Base-by-base conservation (phyloP, 2,113 vertebrate genomes). In the Takifugu flavidus region DNA sequence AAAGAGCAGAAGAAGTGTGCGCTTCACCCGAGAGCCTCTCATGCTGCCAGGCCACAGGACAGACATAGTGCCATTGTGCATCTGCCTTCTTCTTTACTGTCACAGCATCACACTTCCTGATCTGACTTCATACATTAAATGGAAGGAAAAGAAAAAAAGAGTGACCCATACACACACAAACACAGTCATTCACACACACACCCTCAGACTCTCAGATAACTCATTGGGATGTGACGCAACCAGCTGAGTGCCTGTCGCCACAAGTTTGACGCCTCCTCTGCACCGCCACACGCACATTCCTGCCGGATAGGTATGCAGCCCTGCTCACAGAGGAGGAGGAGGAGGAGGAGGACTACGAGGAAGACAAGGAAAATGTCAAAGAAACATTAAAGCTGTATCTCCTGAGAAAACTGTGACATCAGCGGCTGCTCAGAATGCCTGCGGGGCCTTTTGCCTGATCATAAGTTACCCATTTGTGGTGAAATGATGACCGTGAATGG, bases 221-320 rank as follows among this genome's bases (percentile, higher is more conserved):
- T 91, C 90, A 92, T 91, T 75, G 61, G 89, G 93, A 94, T 94
- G 91, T 96, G 93, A 94, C 93, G 93, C 91, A 94, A 97, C 89
- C 88, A 49, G 84, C 85, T 83, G 88, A 88, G 88, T 90, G 92
- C 94, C 91, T 94, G 93, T 94, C 86, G 88, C 89, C 90, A 87
- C 86, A 91, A 77, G 88, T 75, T 76, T 64, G 70, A 75, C 60
- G 61, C 60, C 73, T 60, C 49, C 25, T 47, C 72, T 58, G 77
- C 78, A 82, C 63, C 75, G 65, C 12, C 3, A 47, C 57, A 71
- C 42, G 70, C 56, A 76, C 74, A 86, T 85, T 87, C 83, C 72
- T 83, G 54, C 28, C 14, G 25, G 68, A 42, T 14, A 82, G 75
- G 77, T 86, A 85, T 81, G 75, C 46, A 26, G 65, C 27, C 44